Base-by-base conservation (phyloP, 2,888 invertebrate species). In the Anorthoa munda region DNA sequence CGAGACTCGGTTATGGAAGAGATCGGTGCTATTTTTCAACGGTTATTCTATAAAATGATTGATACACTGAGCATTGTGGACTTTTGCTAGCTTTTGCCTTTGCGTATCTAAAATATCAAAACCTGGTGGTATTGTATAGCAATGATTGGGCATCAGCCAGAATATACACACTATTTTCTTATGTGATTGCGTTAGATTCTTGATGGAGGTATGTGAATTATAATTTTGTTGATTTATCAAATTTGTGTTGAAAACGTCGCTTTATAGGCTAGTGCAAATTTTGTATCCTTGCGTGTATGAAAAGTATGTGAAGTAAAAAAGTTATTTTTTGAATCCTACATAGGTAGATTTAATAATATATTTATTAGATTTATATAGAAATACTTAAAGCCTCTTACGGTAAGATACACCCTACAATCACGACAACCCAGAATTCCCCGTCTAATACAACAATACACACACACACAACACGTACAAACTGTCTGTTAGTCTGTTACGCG, bases 1-100 rank as follows among this genome's bases (percentile, higher is more conserved):
- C 21, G 56, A 48, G 53, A 26, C 13, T 68, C 61, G 18, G 59
- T 23, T 53, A 61, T 64, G 48, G 56, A 53, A 15, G 39, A 64
- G 26, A 64, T 64, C n/a, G 53, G 31, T 3, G 51, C 13, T 23
- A 79, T 68, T 79, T 83, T 68, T 64, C 58, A 66, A 21, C 58
- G 58, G 63, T 72, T 72, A 66, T 72, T 79, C 48, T 78, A 26
- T 46, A 23, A 66, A 82, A 79, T 82, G 58, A 82, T 79, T 79
- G 83, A 82, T 82, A 82, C 55, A 63, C 53, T 53, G 61, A 51
- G 15, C 56, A 46, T 55, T 71, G 72, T 50, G 45, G 48, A 66
- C 48, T 31, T 45, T 58, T 51, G 45, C 74, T 21, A 15, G 18
- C 18, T 59, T 64, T 64, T 23, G 4, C 46, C 39, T 65, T 55